These are phyloP conservation scores for Serranus cabrilla DNA, from an alignment of 2,797 vertebrate species.

Conservation along the genomic window DNA sequence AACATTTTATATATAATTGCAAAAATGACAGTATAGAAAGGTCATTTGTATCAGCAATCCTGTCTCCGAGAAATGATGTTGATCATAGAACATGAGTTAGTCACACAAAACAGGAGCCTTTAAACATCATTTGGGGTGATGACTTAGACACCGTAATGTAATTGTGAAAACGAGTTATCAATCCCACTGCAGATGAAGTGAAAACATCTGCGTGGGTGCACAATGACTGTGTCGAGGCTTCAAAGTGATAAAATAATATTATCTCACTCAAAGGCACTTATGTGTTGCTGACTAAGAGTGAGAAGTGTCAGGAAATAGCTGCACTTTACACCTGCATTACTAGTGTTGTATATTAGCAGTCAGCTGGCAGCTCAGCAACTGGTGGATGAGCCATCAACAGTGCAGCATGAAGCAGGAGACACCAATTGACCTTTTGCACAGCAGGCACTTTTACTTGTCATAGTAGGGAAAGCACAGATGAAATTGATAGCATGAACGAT, in stretches of 20 bases:
- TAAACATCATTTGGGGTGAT: not conserved
- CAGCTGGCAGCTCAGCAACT: not conserved
- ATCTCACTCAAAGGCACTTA: not conserved
- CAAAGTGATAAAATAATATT: not conserved
- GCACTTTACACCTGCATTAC: not conserved
- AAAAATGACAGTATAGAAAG: not conserved
- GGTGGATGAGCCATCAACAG: not conserved
- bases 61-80: not conserved
- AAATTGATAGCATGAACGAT: too few relatives aligned
- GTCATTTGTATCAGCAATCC: not conserved
- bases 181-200: too few relatives aligned
- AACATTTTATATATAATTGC: not conserved
- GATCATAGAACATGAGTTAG: not conserved
- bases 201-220: not conserved
- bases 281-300: not conserved
- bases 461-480: too few relatives aligned
- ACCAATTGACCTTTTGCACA: not conserved
- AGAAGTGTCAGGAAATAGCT: not conserved
- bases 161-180: not conserved
- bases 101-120: not conserved
- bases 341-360: not conserved
- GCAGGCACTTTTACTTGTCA: too few relatives aligned
- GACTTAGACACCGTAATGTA: not conserved
- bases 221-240: not conserved
- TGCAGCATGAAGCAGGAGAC: conserved; percentile 1